These are phyloP conservation scores for Phylloscopus whistleri DNA, from an alignment of 2,113 vertebrate genomes.

Conservation along the genomic window DNA sequence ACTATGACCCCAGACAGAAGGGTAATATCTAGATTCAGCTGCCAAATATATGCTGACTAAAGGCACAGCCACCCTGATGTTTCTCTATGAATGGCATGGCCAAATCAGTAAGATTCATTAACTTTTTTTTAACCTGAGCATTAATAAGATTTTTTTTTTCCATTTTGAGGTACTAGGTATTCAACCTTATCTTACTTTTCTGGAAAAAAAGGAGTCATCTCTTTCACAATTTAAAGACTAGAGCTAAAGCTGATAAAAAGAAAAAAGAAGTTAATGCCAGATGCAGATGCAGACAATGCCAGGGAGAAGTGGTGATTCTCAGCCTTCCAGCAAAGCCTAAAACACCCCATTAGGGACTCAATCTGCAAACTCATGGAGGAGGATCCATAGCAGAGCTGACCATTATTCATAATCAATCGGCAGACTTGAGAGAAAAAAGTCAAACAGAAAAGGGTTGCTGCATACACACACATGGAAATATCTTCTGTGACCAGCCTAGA, in stretches of 20 bases:
- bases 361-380: background rate
- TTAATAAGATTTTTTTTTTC: background rate
- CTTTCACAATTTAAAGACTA: background rate
- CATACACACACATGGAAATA: background rate
- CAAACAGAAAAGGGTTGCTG: background rate
- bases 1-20: constrained; percentile 14
- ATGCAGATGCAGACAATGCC: background rate
- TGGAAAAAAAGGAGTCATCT: background rate
- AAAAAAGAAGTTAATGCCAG: background rate
- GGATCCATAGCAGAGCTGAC: background rate
- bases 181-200: background rate
- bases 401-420: background rate
- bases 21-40: constrained; percentile 32
- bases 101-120: background rate
- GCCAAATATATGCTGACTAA: background rate
- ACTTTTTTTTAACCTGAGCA: background rate
- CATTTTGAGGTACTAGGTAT: background rate
- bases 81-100: background rate
- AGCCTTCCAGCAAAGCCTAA: background rate
- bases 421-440: background rate
- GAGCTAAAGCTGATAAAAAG: background rate
- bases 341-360: background rate
- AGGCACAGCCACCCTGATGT: background rate
- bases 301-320: background rate
- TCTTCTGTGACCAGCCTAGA: background rate